A percentile compares a stretch with the other conserved stretches of the same genome.
Conservation (phyloP, 2,113 vertebrate genomes). For the Odobenus rosmarus region DNA sequence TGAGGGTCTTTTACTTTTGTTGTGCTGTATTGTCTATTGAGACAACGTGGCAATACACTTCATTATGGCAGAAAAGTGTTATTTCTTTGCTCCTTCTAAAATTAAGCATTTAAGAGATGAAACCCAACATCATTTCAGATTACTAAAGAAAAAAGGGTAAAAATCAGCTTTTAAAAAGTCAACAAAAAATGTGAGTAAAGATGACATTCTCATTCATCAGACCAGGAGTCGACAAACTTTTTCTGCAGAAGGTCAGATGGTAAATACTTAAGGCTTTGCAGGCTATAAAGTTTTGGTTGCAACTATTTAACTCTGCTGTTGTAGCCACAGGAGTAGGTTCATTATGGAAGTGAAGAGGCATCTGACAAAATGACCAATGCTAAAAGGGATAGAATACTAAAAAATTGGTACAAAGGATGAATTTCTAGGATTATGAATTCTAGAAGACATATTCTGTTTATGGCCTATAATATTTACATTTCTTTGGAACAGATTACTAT, state of each 20-base stretch:
- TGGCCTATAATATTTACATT: neutral
- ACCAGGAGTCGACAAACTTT: neutral
- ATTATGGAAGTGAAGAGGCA: neutral
- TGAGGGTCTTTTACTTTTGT: slow-evolving; percentile 25
- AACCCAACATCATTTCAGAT: neutral
- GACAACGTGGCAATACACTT: neutral
- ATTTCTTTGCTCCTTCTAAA: neutral
- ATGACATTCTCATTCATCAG: neutral
- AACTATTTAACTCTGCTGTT: too few relatives aligned
- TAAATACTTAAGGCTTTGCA: neutral
- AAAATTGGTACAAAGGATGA: neutral
- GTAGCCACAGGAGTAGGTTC: neutral
- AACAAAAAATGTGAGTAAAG: neutral
- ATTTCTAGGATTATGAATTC: slow-evolving; percentile 13
- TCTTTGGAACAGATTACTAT: slow-evolving; percentile 33
- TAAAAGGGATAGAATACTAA: neutral
- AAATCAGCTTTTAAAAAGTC: neutral
- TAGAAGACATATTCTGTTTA: neutral
- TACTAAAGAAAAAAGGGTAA: neutral
- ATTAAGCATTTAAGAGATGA: neutral
- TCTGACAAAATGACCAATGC: neutral
- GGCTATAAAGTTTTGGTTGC: neutral
- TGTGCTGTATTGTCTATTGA: slow-evolving; percentile 1
- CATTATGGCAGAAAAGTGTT: neutral
- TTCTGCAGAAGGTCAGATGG: neutral